These are phyloP conservation scores for Globicephala melas DNA, from an alignment of 2,113 vertebrate species.

Conservation along the genomic window DNA sequence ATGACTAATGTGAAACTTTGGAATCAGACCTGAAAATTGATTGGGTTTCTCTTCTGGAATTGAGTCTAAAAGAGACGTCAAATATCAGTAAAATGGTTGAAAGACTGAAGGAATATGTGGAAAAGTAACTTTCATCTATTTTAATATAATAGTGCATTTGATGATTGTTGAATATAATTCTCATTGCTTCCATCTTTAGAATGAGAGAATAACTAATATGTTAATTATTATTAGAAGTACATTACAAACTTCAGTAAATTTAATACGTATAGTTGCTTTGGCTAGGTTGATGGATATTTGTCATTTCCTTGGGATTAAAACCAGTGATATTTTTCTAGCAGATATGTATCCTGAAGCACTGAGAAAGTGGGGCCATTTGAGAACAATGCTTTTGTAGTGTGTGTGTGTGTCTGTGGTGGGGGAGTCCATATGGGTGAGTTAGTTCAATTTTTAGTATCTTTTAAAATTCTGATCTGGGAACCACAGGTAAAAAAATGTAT, in stretches of 20 bases:
- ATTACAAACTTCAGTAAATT: not conserved
- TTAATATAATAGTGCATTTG: not conserved
- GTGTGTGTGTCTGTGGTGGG: not conserved
- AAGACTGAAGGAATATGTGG: not conserved
- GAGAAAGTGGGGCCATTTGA: not conserved
- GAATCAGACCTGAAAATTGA: not conserved
- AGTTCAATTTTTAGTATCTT: not conserved
- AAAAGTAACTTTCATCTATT: not conserved
- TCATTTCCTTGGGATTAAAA: not conserved
- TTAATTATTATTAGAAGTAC: not conserved
- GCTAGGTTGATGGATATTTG: not conserved
- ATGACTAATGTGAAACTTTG: not conserved
- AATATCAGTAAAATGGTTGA: not conserved
- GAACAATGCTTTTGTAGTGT: not conserved
- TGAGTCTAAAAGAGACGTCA: not conserved
- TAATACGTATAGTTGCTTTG: not conserved
- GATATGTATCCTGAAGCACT: not conserved
- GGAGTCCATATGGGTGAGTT: not conserved
- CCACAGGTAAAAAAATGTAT: not conserved
- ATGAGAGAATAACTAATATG: not conserved
- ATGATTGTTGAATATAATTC: not conserved
- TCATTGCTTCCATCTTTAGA: not conserved
- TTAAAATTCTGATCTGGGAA: not conserved
- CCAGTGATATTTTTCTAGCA: not conserved
- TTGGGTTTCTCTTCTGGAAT: not conserved